Evolutionary conservation across 64 coral and sea anemone genomes (phyloP), one percentile per base, ranked within the genome.

Genomic region (Stylophora pistillata): DNA sequence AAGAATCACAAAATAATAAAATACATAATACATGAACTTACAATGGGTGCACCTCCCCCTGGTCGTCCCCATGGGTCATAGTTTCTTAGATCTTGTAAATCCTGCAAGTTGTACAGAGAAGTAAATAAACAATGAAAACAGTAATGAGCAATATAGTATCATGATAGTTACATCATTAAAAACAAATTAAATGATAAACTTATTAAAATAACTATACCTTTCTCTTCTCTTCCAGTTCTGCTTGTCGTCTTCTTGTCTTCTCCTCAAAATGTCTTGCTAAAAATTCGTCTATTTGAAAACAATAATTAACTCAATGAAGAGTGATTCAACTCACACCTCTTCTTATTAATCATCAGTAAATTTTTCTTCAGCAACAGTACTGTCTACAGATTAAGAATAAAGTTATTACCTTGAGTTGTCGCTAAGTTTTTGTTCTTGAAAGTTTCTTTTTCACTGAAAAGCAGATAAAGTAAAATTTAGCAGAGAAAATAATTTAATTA

Each of bases 401-500:
- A 76, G 47, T 17, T 37, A 0, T 73, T 88, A 93, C 91, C 91
- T 85, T 82, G 64, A 16, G 86, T 52, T 15, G 2, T 10, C 33
- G 91, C 91, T 78, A 89, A 64, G 9, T 89, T 76, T 74, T 85
- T 74, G 20, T 68, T 68, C 47, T 56, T 93, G 26, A 66, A 15
- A 15, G 64, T 53, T 30, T 93, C 70, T 68, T 34, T 30, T 89
- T 93, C 91, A 61, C 91, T 93, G 79, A 62, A 84, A 88, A 4
- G 12, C 17, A 88, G 33, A 73, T 31, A 62, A 33, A 88, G 30
- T 88, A 76, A 71, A 0, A 53, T 32, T 30, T 14, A 78, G 12
- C 27, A 7, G 17, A 18, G 76, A 58, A 63, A 52, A 7, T 37
- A 18, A 58, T 0, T 1, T 5, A 10, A 18, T 3, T 4, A 78